phyloP scores from a whole-genome alignment of 2,888 invertebrate species.

The Lycocerus yunnanus region DNA sequence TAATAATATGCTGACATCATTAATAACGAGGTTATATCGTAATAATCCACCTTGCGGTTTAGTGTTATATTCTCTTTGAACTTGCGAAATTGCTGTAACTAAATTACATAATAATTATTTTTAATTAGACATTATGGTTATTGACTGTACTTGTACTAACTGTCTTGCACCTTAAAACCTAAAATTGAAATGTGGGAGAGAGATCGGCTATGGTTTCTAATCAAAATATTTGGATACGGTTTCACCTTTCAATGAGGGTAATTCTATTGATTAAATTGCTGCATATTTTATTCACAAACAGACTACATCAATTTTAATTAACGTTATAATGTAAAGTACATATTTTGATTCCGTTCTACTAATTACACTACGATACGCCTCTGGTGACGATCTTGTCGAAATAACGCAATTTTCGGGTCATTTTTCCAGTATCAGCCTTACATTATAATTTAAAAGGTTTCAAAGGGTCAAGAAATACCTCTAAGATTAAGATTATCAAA shows the following conservation, averaged over 20 bases:
- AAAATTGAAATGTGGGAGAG: neutral
- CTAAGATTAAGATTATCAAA: neutral
- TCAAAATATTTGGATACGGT: neutral
- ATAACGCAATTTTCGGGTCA: neutral
- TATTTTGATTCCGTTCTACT: neutral
- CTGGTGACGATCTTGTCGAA: neutral
- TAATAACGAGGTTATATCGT: slow-evolving; percentile 10
- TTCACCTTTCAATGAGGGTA: neutral
- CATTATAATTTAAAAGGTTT: neutral
- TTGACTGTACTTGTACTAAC: neutral
- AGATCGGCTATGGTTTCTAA: neutral
- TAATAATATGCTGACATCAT: slow-evolving; percentile 4
- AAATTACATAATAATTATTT: slow-evolving; percentile 13
- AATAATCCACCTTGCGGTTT: slow-evolving; percentile 10
- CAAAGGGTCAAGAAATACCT: neutral
- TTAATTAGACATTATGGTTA: slow-evolving; percentile 18
- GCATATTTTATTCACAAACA: neutral
- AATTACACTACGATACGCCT: neutral
- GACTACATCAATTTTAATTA: neutral
- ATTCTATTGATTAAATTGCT: neutral
- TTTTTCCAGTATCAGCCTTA: neutral
- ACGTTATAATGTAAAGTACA: neutral
- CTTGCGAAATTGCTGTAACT: slow-evolving; percentile 13
- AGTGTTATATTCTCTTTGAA: slow-evolving; percentile 14
- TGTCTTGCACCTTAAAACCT: neutral